Percentiles rank a stretch among this genome's conserved stretches.
Conservation (phyloP, 2,113 vertebrate genomes). For the Platichthys flesus region DNA sequence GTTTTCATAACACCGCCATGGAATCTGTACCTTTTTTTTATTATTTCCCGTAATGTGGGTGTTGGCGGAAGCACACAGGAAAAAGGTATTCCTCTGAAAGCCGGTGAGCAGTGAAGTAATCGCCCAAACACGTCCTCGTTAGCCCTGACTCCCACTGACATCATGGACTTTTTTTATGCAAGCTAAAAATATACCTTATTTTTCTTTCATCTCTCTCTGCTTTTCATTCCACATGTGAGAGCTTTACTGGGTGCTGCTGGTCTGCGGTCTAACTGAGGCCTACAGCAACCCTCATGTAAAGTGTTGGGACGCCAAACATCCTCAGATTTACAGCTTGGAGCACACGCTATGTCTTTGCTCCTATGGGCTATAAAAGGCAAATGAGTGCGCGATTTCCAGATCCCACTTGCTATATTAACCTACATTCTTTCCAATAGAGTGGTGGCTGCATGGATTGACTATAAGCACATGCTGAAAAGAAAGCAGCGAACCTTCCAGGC, state of each 20-base stretch:
- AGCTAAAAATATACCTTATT: constrained; percentile 64
- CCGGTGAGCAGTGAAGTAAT: constrained; percentile 67
- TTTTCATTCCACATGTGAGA: constrained; percentile 67
- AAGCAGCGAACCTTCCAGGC: constrained; percentile 52
- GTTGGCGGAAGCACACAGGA: constrained; percentile 60
- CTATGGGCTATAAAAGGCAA: constrained; percentile 72
- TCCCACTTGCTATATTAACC: constrained; percentile 77
- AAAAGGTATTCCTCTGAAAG: constrained; percentile 68
- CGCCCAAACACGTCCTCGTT: constrained; percentile 65
- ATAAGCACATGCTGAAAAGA: constrained; percentile 71
- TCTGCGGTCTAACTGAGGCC: constrained; percentile 52
- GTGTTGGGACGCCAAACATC: constrained; percentile 69
- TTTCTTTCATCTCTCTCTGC: constrained; percentile 68
- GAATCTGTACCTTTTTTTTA: constrained; percentile 65
- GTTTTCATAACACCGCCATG: constrained; percentile 44
- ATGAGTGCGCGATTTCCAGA: constrained; percentile 70
- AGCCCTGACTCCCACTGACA: constrained; percentile 51
- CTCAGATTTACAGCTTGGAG: constrained; percentile 74
- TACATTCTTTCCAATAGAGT: constrained; percentile 75
- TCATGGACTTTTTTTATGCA: constrained; percentile 52
- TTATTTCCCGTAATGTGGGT: constrained; percentile 69
- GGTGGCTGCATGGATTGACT: constrained; percentile 62
- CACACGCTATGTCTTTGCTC: constrained; percentile 70
- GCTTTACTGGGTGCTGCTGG: constrained; percentile 75
- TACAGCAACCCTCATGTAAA: constrained; percentile 55